Evolutionary conservation across 92 coral and sea anemone species (phyloP), one percentile per base, ranked within the genome.

Genomic region (Siderastrea radians): DNA sequence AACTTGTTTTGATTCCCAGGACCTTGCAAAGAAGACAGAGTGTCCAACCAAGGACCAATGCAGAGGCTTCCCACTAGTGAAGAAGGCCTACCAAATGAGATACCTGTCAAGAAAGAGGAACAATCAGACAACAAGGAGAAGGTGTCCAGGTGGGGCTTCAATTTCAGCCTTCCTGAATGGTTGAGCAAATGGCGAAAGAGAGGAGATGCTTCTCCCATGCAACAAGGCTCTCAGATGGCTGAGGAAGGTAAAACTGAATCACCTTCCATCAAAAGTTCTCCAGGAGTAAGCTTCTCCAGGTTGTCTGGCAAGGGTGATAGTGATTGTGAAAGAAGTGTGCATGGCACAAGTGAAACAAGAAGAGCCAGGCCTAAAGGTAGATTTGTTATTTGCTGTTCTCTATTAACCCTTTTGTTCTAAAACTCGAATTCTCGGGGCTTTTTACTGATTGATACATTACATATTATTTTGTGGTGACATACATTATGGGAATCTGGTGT

Each of bases 311-410:
- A 11, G 19, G 46, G 38, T 43, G 80, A 57, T 15, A 12, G 7
- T 51, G 12, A 7, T 13, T 1, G 0, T 51, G 67, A 13, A 43
- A 55, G 19, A 76, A 58, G 15, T 12, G 11, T n/a, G 38, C 46
- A 38, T 6, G 51, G 67, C n/a, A 45, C 67, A 76, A 14, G 53
- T 76, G 11, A 58, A 55, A 47, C 43, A 55, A 38, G 19, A 15
- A 74, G 47, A 13, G 16, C 79, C 49, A 74, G 53, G 80, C 16
- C 64, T 16, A 58, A 76, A 57, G 46, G 80, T 76, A 69, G 7
- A 16, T 6, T 5, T 9, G 19, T 2, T 10, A 4, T 44, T 26
- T 44, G 14, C 1, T 7, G 12, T 6, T 26, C 38, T 26, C 38
- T 26, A 26, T 26, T 26, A 26, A 26, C 38, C 38, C 38, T 26